Percentiles rank a stretch among this genome's conserved stretches.
Evolutionary conservation across 2,797 vertebrate species (phyloP).

Genomic region (Avahi laniger): DNA sequence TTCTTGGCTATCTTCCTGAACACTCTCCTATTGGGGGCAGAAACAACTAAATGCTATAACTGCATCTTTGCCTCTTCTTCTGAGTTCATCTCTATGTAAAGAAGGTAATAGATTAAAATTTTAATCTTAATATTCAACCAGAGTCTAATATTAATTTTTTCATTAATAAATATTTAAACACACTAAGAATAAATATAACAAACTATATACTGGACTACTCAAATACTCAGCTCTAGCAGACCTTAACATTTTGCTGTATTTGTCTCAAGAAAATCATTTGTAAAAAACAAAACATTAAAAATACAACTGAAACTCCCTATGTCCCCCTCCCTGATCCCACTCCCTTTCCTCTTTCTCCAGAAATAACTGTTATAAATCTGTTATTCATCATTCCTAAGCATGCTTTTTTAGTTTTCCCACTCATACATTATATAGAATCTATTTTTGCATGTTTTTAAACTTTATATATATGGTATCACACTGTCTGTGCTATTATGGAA

Average conservation of each 20-base stretch:
- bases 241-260: background rate
- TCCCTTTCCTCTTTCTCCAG: background rate
- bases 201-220: background rate
- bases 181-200: conserved; percentile 2
- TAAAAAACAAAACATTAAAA: background rate
- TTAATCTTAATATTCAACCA: background rate
- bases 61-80: background rate
- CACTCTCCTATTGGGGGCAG: background rate
- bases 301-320: background rate
- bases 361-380: background rate
- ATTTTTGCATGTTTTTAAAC: background rate
- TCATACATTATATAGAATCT: background rate
- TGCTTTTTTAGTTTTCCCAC: background rate
- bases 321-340: background rate
- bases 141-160: conserved; percentile 11
- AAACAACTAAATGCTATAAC: background rate
- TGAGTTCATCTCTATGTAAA: background rate
- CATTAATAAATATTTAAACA: conserved; percentile 32
- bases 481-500: background rate
- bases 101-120: background rate
- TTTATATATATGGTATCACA: background rate
- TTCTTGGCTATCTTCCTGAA: background rate
- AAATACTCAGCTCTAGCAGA: background rate
- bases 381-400: background rate
- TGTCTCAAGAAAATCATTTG: conserved; percentile 7